These are phyloP conservation scores for Bellardia bayeri DNA, from an alignment of 2,888 invertebrate species.

Conservation along the genomic window DNA sequence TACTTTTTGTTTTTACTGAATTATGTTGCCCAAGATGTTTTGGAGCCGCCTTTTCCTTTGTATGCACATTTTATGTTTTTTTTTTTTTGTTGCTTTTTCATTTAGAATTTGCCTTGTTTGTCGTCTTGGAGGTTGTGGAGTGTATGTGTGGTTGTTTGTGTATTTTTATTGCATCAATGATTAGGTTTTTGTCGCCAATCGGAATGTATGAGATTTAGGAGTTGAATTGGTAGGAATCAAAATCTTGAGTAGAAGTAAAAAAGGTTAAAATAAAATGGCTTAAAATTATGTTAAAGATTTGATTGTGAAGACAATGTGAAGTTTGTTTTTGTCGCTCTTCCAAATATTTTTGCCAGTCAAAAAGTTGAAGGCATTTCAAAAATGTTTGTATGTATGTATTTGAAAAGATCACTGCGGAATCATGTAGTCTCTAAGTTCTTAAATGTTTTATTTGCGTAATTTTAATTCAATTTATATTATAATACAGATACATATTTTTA, in stretches of 20 bases:
- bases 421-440: background rate
- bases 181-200: slow-evolving; percentile 76
- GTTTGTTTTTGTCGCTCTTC: background rate
- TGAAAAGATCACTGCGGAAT: background rate
- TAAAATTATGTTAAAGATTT: slow-evolving; percentile 12
- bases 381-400: background rate
- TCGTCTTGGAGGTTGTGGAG: slow-evolving; percentile 8
- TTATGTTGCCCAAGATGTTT: slow-evolving; percentile 66
- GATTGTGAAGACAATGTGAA: background rate
- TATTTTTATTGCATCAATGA: slow-evolving; percentile 68
- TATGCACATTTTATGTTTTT: slow-evolving; percentile 60
- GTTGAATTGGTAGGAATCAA: slow-evolving; percentile 41
- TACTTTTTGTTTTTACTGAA: slow-evolving; percentile 43
- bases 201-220: slow-evolving; percentile 70
- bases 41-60: slow-evolving; percentile 75
- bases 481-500: no score
- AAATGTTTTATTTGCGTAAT: background rate
- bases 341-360: background rate
- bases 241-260: slow-evolving; percentile 11
- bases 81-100: slow-evolving; percentile 23
- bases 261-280: slow-evolving; percentile 52
- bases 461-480: no score
- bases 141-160: background rate
- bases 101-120: slow-evolving; percentile 37
- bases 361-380: background rate